A percentile compares a stretch with the other conserved stretches of the same genome.
Evolutionary conservation across 1,140 invertebrate genomes (phyloP).

Genomic region (Mizuhopecten yessoensis): DNA sequence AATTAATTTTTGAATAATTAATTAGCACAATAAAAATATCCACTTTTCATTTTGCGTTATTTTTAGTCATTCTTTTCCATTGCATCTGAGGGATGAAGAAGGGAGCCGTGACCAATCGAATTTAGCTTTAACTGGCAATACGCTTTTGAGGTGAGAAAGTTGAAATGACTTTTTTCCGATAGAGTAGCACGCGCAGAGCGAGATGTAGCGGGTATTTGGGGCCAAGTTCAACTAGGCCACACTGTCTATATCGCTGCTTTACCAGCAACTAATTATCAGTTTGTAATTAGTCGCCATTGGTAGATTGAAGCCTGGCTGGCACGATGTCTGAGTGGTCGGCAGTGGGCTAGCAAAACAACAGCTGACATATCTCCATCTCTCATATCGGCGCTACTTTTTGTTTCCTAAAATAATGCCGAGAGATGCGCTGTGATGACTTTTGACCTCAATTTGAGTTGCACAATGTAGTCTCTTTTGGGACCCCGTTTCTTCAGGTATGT

Average conservation of each 20-base stretch:
- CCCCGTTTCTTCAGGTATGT: background rate
- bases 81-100: slow-evolving; percentile 44
- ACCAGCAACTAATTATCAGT: slow-evolving; percentile 34
- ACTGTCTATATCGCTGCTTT: slow-evolving; percentile 26
- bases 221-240: slow-evolving; percentile 36
- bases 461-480: slow-evolving; percentile 14
- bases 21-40: slow-evolving; percentile 82
- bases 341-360: slow-evolving; percentile 19
- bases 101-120: slow-evolving; percentile 19
- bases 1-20: slow-evolving; percentile 83
- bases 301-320: slow-evolving; percentile 36
- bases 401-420: slow-evolving; percentile 6
- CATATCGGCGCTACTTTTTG: slow-evolving; percentile 16
- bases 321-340: slow-evolving; percentile 17
- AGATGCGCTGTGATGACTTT: background rate
- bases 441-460: background rate
- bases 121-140: background rate
- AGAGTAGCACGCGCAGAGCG: background rate
- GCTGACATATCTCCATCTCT: slow-evolving; percentile 21
- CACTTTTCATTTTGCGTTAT: slow-evolving; percentile 75
- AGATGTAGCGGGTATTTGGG: slow-evolving; percentile 31
- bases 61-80: slow-evolving; percentile 65
- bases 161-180: background rate
- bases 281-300: slow-evolving; percentile 33
- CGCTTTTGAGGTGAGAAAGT: slow-evolving; percentile 25